Base-by-base conservation (phyloP, 2,888 invertebrate species). In the Bimastos eiseni region DNA sequence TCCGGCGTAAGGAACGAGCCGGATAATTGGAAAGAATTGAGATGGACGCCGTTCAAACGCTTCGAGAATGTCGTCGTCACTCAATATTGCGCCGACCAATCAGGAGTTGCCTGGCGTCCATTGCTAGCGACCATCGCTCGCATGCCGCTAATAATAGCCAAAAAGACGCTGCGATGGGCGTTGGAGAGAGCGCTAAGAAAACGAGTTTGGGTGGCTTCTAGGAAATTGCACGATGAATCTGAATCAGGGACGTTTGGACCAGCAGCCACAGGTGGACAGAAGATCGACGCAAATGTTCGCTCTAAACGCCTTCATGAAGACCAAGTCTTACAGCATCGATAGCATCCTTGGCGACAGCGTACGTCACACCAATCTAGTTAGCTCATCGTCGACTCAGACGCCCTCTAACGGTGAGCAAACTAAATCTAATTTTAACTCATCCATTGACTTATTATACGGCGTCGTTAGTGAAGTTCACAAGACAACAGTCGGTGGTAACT, bases 271-370 rank as follows among this genome's bases (percentile, higher is more conserved):
- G n/a, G n/a, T 70, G 11, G 70, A 70, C 70, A 70, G n/a, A 11
- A n/a, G n/a, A n/a, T 70, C n/a, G 90, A 15, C 41, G 83, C 89
- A 89, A 33, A 37, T 38, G 49, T 34, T 36, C 90, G 36, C 90
- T 34, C 86, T 38, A 90, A 89, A 55, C 83, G 55, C 86, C n/a
- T 49, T n/a, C 88, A n/a, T n/a, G 86, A 86, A 37, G 86, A 86
- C 36, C 5, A 92, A 89, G 37, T 92, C 91, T 33, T 92, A 92
- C 91, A 92, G 92, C 88, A 92, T 92, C n/a, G 92, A 92, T 90
- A 92, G 92, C 88, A 91, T 92, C 36, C 92, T 92, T 36, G 92
- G 92, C 70, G 70, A 89, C 41, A 41, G 90, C 15, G 5, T 70
- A n/a, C 5, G 90, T n/a, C n/a, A 30, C 3, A n/a, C 70, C 30